phyloP scores from a whole-genome alignment of 2,113 vertebrate genomes.

The Phylloscopus trochiloides region DNA sequence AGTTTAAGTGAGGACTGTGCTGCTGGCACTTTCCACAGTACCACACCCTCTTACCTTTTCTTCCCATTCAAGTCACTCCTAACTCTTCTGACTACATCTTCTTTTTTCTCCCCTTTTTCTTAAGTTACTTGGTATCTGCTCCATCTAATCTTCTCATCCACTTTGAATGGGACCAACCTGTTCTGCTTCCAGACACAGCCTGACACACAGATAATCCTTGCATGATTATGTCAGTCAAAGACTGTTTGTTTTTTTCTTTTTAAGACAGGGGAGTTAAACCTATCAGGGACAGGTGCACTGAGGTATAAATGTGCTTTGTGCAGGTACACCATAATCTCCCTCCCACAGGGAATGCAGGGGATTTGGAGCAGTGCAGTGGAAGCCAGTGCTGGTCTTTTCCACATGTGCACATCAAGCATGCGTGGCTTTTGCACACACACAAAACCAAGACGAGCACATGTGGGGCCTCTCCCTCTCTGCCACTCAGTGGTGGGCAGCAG shows the following conservation, averaged over 20 bases:
- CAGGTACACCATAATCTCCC: not conserved
- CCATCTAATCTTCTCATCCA: not conserved
- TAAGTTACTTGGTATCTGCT: not conserved
- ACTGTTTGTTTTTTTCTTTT: not conserved
- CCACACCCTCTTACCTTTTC: constrained; percentile 27
- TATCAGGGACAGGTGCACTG: not conserved
- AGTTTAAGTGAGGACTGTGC: constrained; percentile 36
- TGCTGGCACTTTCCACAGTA: not conserved
- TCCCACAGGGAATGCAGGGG: not conserved
- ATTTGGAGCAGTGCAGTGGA: not conserved
- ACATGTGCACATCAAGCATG: fast-evolving
- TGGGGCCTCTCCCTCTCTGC: not conserved
- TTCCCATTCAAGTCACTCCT: not conserved
- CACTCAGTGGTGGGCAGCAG: not conserved
- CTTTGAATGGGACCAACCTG: not conserved
- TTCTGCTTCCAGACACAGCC: not conserved
- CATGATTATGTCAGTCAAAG: not conserved
- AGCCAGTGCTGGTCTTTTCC: not conserved
- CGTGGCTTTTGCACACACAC: not conserved
- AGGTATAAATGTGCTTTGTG: not conserved
- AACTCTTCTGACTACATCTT: not conserved
- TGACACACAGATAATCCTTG: not conserved
- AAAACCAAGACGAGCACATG: fast-evolving
- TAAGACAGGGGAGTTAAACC: not conserved
- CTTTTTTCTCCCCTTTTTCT: not conserved